Conservation (phyloP, 2,113 vertebrate species). For the Macrotus californicus region DNA sequence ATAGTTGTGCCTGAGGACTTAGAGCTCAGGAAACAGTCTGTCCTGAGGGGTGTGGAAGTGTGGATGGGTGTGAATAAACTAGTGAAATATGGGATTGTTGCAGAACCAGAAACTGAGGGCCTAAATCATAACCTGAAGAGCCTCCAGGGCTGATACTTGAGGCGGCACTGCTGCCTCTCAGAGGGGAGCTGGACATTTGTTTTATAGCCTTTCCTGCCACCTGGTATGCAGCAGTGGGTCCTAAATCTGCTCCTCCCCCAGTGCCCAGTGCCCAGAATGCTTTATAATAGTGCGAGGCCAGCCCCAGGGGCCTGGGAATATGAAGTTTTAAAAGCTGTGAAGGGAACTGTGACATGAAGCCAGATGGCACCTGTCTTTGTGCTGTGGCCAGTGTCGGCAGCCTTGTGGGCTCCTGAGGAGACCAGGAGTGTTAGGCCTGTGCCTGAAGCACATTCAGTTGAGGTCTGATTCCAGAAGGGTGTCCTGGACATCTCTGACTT, state of each 20-base stretch:
- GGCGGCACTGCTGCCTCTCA: neutral
- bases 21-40: neutral
- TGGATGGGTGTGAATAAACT: neutral
- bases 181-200: neutral
- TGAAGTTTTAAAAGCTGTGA: neutral
- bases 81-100: neutral
- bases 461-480: neutral
- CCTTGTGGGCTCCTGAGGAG: neutral
- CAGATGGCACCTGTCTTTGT: neutral
- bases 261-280: neutral
- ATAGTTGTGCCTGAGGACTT: neutral
- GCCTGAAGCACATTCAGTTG: neutral
- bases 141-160: neutral
- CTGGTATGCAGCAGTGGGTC: neutral
- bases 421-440: neutral
- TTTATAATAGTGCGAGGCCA: neutral
- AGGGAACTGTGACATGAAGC: neutral
- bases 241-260: neutral
- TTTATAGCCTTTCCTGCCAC: neutral
- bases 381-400: neutral
- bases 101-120: neutral
- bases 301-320: neutral
- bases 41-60: neutral
- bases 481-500: neutral
- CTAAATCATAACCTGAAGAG: neutral